phyloP scores from a whole-genome alignment of 2,888 invertebrate species.

The Cantharis flavilabris region DNA sequence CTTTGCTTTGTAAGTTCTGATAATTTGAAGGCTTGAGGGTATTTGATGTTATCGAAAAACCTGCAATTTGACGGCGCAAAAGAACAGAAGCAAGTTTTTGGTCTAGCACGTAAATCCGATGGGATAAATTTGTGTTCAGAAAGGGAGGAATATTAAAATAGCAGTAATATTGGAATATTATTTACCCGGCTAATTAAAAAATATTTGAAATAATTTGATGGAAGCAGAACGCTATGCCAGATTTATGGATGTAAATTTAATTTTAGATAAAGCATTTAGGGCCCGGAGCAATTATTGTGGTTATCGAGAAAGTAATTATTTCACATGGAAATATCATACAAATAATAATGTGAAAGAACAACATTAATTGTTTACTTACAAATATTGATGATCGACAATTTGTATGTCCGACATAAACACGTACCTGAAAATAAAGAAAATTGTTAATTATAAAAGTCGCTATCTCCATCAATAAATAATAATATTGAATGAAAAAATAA shows the following conservation, averaged over 20 bases:
- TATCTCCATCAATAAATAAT: not conserved
- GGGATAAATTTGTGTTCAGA: not conserved
- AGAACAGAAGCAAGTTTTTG: not conserved
- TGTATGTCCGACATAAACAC: not conserved
- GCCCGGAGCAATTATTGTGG: not conserved
- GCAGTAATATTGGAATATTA: not conserved
- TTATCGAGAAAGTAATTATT: not conserved
- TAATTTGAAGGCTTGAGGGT: not conserved
- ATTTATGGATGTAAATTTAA: not conserved
- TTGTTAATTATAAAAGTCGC: not conserved
- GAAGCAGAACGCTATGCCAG: not conserved
- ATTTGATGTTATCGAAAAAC: not conserved
- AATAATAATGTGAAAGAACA: not conserved
- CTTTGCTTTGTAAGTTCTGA: not conserved
- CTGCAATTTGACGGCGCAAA: not conserved
- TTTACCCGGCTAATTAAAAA: not conserved
- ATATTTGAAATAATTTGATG: not conserved
- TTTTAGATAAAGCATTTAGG: not conserved
- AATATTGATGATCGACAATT: not conserved
- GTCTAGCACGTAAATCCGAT: not conserved
- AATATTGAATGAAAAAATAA: not conserved
- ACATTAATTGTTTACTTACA: not conserved
- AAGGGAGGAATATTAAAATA: not conserved
- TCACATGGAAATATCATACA: not conserved
- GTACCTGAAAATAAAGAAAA: not conserved